These are phyloP conservation scores for Onthophagus taurus DNA, from an alignment of 1,140 invertebrate species.

Conservation along the genomic window DNA sequence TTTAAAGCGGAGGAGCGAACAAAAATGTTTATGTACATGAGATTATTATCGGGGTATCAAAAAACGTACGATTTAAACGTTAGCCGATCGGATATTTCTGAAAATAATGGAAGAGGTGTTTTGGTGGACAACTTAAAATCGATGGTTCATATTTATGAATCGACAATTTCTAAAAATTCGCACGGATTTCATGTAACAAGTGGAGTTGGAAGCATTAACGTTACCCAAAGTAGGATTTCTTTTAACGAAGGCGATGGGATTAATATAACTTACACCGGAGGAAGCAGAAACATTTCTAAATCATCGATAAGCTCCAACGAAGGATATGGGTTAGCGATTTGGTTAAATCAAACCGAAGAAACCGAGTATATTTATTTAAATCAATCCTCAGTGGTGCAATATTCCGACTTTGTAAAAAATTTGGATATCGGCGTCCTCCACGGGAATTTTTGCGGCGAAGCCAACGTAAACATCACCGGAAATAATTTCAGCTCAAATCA, in stretches of 20 bases:
- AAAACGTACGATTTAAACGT: constrained; percentile 85
- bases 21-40: constrained; percentile 62
- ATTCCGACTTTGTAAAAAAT: constrained; percentile 78
- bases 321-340: constrained; percentile 76
- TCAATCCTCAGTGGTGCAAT: constrained; percentile 78
- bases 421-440: constrained; percentile 73
- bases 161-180: constrained; percentile 75
- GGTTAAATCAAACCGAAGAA: constrained; percentile 80
- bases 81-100: constrained; percentile 68
- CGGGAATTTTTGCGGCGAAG: constrained; percentile 65
- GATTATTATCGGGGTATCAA: constrained; percentile 63
- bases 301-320: constrained; percentile 70
- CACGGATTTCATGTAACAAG: constrained; percentile 78
- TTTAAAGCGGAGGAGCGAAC: constrained; percentile 60
- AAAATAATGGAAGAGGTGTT: constrained; percentile 90
- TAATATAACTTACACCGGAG: constrained; percentile 87
- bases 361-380: constrained; percentile 67
- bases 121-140: constrained; percentile 76
- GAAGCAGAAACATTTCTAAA: constrained; percentile 77
- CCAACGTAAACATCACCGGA: constrained; percentile 75
- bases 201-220: constrained; percentile 85
- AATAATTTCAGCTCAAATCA: constrained; percentile 72
- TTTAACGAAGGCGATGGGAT: constrained; percentile 88
- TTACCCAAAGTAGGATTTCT: constrained; percentile 79
- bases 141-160: constrained; percentile 67